phyloP scores from a whole-genome alignment of 2,797 vertebrate genomes.

The Rhadinocentrus ornatus region DNA sequence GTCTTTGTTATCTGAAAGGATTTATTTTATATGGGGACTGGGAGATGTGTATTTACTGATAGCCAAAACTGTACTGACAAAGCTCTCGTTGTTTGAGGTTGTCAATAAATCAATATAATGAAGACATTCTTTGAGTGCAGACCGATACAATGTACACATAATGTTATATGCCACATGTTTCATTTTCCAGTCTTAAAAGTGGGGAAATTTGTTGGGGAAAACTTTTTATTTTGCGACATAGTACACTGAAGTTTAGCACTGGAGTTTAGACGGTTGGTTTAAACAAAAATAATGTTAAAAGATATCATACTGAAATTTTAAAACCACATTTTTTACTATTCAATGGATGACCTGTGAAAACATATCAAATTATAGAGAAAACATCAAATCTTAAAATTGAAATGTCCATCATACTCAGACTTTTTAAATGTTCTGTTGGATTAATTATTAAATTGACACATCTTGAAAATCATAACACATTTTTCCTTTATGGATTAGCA shows the following conservation, averaged over 20 bases:
- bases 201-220: not conserved
- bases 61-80: not conserved
- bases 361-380: too few relatives aligned
- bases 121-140: not conserved
- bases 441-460: not conserved
- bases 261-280: not conserved
- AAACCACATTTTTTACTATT: not conserved
- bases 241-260: not conserved
- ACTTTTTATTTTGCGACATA: not conserved
- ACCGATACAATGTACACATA: not conserved
- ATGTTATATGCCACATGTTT: not conserved
- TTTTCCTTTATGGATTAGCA: not conserved
- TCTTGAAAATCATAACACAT: not conserved
- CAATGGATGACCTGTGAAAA: not conserved
- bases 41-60: conserved; percentile 30
- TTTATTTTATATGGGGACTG: conserved; percentile 11
- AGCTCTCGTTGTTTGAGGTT: not conserved
- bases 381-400: too few relatives aligned
- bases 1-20: conserved; percentile 34
- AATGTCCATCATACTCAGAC: too few relatives aligned
- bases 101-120: conserved; percentile 1
- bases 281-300: not conserved
- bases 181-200: not conserved
- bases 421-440: not conserved
- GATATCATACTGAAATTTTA: not conserved